Evolutionary conservation across 2,113 vertebrate genomes (phyloP), one percentile per base, ranked within the genome.

Genomic region (Lasiurus cinereus): DNA sequence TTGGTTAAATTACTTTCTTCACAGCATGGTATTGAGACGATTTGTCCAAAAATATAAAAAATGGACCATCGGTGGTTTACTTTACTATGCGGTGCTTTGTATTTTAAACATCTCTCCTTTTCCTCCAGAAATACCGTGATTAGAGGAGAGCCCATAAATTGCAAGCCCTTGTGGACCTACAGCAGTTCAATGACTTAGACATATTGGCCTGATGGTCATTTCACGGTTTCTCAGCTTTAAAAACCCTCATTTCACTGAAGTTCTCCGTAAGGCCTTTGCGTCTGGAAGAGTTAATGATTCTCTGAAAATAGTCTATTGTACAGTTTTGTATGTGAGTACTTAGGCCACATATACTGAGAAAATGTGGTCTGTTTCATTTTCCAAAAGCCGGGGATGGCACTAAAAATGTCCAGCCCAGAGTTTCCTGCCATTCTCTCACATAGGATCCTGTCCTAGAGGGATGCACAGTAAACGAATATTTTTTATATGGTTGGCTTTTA

Each of bases 1-100:
- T 87, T 80, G 39, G 31, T 79, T 84, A 88, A 88, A 66, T 85
- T n/a, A 66, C 33, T 90, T 93, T 88, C 36, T 91, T 90, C 27
- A 59, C 13, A 66, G 31, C 94, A 31, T 74, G 16, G 31, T 84
- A 93, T 85, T 88, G 87, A 96, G 78, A 54, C 0, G 0, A 84
- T 93, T 93, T 94, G 56, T 48, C 33, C 31, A 24, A 19, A 27
- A 31, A 93, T 77, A 19, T 77, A 94, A 88, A 93, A 39, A 83
- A 18, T 12, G 36, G 43, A 73, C 39, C 7, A 9, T 83, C 48
- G 24, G 31, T 80, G 62, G 69, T 31, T 93, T 88, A 69, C 59
- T 93, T 93, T 54, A 84, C 43, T 70, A 1, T 66, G 84, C 3
- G 83, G 21, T 50, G 66, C 67, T 93, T 93, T 91, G 59, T 84